Evolutionary conservation across 1,140 invertebrate genomes (phyloP).

Genomic region (Penaeus vannamei): DNA sequence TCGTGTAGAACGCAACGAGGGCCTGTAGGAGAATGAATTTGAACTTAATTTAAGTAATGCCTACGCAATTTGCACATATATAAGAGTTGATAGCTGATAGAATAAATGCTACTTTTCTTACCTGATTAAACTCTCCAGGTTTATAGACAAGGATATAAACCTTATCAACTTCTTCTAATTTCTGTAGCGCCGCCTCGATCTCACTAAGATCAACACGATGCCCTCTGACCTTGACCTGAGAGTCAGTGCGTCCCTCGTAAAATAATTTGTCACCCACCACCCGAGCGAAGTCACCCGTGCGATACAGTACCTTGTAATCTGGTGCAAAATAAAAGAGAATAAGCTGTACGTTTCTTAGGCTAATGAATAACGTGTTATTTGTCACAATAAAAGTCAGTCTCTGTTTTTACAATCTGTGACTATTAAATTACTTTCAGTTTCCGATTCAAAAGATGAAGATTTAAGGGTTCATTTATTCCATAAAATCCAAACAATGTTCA

Average conservation of each 20-base stretch:
- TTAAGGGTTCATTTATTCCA: too few relatives aligned
- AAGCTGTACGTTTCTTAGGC: too few relatives aligned
- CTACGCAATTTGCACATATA: background rate
- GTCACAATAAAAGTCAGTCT: too few relatives aligned
- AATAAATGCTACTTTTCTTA: conserved; percentile 68
- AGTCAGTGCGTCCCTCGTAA: conserved; percentile 87
- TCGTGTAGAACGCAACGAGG: conserved; percentile 60
- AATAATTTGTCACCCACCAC: conserved; percentile 78
- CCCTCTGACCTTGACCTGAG: conserved; percentile 89
- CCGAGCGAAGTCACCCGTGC: conserved; percentile 87
- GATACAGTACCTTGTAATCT: conserved; percentile 76
- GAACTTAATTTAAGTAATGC: background rate
- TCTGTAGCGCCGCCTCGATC: conserved; percentile 80
- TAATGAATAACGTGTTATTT: too few relatives aligned
- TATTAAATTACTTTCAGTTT: too few relatives aligned
- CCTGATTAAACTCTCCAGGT: conserved; percentile 79
- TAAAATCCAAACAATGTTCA: too few relatives aligned
- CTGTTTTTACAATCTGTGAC: too few relatives aligned
- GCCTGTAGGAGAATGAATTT: conserved; percentile 22
- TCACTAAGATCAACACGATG: conserved; percentile 88
- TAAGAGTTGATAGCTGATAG: background rate
- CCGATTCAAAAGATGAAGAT: too few relatives aligned
- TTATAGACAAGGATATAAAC: conserved; percentile 84
- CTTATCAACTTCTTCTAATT: conserved; percentile 77
- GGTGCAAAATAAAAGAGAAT: too few relatives aligned